phyloP scores from a whole-genome alignment of 2,888 invertebrate genomes.

The Stenolophus ochropezus region DNA sequence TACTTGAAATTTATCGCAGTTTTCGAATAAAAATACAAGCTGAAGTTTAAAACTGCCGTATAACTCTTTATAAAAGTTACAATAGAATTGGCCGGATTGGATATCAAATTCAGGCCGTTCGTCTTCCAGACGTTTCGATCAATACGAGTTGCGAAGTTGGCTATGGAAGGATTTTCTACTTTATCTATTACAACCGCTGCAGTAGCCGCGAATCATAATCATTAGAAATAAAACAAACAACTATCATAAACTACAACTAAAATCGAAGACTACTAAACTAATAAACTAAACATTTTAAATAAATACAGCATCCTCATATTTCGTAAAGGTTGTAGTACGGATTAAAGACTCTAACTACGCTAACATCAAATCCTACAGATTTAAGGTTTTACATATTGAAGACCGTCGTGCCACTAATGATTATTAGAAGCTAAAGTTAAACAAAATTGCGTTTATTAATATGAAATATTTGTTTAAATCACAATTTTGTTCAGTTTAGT shows the following conservation, averaged over 20 bases:
- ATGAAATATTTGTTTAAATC: neutral
- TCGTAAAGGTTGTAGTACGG: no score
- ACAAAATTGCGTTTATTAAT: constrained; percentile 42
- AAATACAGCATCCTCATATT: no score
- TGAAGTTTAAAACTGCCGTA: constrained; percentile 60
- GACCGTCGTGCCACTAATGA: neutral
- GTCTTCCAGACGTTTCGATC: constrained; percentile 64
- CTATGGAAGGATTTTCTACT: constrained; percentile 15
- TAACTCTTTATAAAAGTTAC: constrained; percentile 61
- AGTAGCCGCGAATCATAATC: neutral
- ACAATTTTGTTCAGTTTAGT: constrained; percentile 56
- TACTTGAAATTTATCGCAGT: constrained; percentile 56
- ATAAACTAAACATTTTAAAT: no score
- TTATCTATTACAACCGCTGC: neutral
- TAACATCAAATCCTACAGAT: neutral
- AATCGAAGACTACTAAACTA: no score
- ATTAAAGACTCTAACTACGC: neutral
- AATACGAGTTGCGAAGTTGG: constrained; percentile 61
- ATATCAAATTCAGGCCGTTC: constrained; percentile 65
- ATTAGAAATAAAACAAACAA: no score
- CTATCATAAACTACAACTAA: no score
- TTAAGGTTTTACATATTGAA: neutral
- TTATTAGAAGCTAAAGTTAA: constrained; percentile 42
- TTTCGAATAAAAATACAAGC: constrained; percentile 60
- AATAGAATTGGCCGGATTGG: constrained; percentile 64